A percentile compares a stretch with the other conserved stretches of the same genome.
phyloP scores from a whole-genome alignment of 2,888 invertebrate genomes.

The Hirtodrosophila histrioides region DNA sequence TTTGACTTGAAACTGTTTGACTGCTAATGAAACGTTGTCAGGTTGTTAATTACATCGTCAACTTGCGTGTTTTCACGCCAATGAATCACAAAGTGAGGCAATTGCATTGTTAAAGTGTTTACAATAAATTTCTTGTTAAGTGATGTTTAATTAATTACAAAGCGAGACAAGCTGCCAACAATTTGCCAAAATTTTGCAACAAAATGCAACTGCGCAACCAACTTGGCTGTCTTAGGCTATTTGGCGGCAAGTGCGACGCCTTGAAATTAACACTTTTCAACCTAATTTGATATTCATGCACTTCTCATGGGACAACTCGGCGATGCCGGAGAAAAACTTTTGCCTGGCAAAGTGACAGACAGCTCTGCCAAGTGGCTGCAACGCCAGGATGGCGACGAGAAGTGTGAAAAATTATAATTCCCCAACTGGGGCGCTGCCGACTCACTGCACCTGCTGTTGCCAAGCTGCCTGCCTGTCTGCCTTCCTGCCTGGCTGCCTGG shows the following conservation, averaged over 20 bases:
- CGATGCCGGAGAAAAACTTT: slow-evolving; percentile 34
- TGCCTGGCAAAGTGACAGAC: slow-evolving; percentile 45
- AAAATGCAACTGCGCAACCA: slow-evolving; percentile 12
- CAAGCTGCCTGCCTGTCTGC: slow-evolving; percentile 1
- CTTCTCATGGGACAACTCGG: slow-evolving; percentile 61
- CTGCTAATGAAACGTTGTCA: slow-evolving; percentile 56
- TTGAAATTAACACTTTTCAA: slow-evolving; percentile 76
- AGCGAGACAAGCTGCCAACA: slow-evolving; percentile 33
- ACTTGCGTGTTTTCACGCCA: slow-evolving; percentile 14
- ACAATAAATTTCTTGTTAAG: slow-evolving; percentile 50
- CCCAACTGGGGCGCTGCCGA: slow-evolving; percentile 47
- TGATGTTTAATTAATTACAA: slow-evolving; percentile 62
- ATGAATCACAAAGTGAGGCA: slow-evolving; percentile 10
- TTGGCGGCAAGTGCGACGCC: slow-evolving; percentile 35
- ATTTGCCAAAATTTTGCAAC: slow-evolving; percentile 37
- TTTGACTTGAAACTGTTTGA: slow-evolving; percentile 20
- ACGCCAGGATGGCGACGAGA: slow-evolving; percentile 25
- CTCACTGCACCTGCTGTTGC: slow-evolving; percentile 21
- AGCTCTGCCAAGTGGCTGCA: slow-evolving; percentile 43
- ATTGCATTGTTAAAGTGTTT: slow-evolving; percentile 25
- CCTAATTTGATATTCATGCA: slow-evolving; percentile 78
- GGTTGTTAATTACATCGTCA: slow-evolving; percentile 43
- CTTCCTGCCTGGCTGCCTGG: slow-evolving; percentile 1
- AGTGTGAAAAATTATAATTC: slow-evolving; percentile 72
- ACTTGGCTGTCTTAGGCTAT: slow-evolving; percentile 19